These are phyloP conservation scores for Drosophila vallismaia DNA, from an alignment of 2,888 invertebrate genomes.

Conservation along the genomic window DNA sequence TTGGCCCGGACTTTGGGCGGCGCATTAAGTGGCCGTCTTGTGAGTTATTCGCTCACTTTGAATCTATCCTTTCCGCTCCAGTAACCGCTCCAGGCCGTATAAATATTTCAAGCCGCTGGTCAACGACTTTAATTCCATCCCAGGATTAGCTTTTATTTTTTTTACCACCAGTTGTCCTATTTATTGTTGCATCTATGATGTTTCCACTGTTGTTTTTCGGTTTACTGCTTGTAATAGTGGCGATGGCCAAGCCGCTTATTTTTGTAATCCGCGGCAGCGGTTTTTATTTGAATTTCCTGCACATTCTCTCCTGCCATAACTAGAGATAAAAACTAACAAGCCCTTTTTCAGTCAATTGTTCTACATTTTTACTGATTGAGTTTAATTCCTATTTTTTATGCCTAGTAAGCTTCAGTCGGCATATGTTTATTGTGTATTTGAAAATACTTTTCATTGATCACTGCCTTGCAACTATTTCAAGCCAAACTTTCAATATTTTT, in stretches of 20 bases:
- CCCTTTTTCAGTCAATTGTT: conserved; percentile 51
- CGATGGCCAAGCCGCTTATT: conserved; percentile 63
- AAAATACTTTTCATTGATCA: conserved; percentile 1
- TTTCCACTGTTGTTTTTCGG: conserved; percentile 10
- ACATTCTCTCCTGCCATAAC: neutral
- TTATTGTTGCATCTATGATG: conserved; percentile 33
- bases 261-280: conserved; percentile 63
- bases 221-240: conserved; percentile 34
- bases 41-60: conserved; percentile 45
- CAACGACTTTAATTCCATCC: conserved; percentile 15
- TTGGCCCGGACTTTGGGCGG: conserved; percentile 30
- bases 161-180: conserved; percentile 20
- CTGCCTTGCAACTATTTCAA: neutral
- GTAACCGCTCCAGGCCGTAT: conserved; percentile 36
- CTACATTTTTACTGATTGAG: conserved; percentile 26
- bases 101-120: conserved; percentile 56
- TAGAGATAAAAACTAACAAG: conserved; percentile 3
- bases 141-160: conserved; percentile 28
- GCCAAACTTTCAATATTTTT: neutral
- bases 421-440: too few relatives aligned
- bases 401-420: conserved; percentile 6
- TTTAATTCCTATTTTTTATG: neutral
- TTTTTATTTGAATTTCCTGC: conserved; percentile 53
- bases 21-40: conserved; percentile 42
- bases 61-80: conserved; percentile 53